These are phyloP conservation scores for Desmodus rotundus DNA, from an alignment of 2,113 vertebrate species.

Conservation along the genomic window DNA sequence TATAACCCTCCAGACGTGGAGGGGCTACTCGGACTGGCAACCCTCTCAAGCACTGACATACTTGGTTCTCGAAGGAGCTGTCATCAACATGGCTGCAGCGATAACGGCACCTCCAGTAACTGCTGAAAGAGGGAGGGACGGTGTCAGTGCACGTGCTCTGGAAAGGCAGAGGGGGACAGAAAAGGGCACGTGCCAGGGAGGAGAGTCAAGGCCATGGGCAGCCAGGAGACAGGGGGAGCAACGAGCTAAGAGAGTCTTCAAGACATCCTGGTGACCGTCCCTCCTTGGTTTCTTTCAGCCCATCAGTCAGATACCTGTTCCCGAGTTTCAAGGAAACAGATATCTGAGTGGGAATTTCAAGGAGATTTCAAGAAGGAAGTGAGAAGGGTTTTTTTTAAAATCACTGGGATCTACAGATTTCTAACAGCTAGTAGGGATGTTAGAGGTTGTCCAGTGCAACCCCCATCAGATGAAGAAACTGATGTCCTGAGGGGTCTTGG, in stretches of 20 bases:
- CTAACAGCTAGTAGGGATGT: neutral
- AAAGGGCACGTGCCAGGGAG: neutral
- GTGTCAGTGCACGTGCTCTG: neutral
- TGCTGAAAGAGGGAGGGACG: neutral
- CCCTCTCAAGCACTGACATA: neutral
- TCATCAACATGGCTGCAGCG: neutral
- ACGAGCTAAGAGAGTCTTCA: neutral
- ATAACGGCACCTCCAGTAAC: neutral
- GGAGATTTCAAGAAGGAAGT: constrained; percentile 9
- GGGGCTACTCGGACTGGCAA: neutral
- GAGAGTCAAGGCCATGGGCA: neutral
- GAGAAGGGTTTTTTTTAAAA: neutral
- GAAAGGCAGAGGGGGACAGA: neutral
- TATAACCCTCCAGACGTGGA: neutral
- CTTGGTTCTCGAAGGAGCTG: neutral
- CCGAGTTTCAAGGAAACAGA: too few species aligned
- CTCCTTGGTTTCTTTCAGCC: neutral
- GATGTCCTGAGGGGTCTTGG: neutral
- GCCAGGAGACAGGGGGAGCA: neutral
- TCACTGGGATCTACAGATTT: neutral
- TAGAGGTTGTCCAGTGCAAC: neutral
- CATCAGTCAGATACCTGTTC: neutral
- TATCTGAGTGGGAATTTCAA: neutral
- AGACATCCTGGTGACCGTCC: neutral
- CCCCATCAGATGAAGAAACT: neutral